Base-by-base conservation (phyloP, 53 echinoderm and acorn worm species). In the Holothuria leucospilota region DNA sequence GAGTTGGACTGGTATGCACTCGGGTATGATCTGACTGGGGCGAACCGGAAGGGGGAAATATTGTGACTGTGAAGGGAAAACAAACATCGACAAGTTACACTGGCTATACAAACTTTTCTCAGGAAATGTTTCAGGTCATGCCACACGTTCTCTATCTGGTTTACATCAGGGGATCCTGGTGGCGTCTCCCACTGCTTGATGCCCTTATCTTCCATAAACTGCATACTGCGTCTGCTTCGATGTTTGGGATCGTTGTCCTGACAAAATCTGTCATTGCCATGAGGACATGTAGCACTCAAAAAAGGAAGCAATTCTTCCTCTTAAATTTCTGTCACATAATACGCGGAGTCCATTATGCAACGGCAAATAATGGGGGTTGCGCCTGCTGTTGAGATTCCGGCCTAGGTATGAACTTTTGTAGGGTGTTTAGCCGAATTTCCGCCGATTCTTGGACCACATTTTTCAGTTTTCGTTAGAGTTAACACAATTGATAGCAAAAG, bases 181-280 rank as follows among this genome's bases (percentile, higher is more conserved):
- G 87, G 87, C 34, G 79, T 77, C 25, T 49, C 29, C 87, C 78
- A 87, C n/a, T 75, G 61, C 20, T 78, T 87, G 12, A 65, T 63
- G 2, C 18, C 16, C 28, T 78, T 59, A 30, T 77, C 87, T 21
- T n/a, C 42, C 61, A 77, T 58, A 24, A 75, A 78, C 4, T 27
- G 52, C 51, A 29, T 79, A 6, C 65, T 56, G 4, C 27, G 15
- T 34, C 63, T 34, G 62, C 87, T 86, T 0, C 30, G 20, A 66
- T 87, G 87, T 38, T 87, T 78, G 0, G 87, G 87, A 39, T 87
- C 78, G n/a, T 87, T 87, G 42, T 87, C 87, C 66, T 87, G 87
- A 70, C 42, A 42, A 58, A 87, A 87, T 34, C 87, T 70, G 75
- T 87, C 58, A 40, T 86, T 58, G 7, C 63, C 63, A 6, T 18